These are phyloP conservation scores for Macrostomum lignano DNA, from an alignment of 1,140 invertebrate species.

Conservation along the genomic window DNA sequence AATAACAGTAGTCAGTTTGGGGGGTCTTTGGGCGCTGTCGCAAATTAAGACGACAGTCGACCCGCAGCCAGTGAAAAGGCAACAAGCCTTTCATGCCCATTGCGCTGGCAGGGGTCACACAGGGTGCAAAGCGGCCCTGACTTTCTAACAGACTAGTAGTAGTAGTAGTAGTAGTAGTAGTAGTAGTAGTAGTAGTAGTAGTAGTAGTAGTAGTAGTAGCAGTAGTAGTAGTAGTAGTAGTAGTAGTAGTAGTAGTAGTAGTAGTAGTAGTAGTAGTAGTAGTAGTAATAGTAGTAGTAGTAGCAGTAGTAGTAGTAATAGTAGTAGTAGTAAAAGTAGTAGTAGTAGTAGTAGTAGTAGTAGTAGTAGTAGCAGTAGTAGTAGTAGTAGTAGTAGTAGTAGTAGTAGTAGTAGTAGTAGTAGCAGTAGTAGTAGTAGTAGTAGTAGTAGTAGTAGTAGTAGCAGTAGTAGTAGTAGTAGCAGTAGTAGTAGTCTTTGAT, in stretches of 20 bases:
- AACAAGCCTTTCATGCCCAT: no score
- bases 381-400: constrained; percentile 2
- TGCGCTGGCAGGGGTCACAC: no score
- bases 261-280: constrained; percentile 4
- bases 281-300: constrained; percentile 4
- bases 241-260: constrained; percentile 5
- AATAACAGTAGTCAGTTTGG: no score
- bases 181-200: constrained; percentile 6
- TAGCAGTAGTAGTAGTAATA: constrained; percentile 4
- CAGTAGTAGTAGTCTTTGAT: no score
- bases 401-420: constrained; percentile 6
- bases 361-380: constrained; percentile 2
- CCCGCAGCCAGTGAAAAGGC: no score
- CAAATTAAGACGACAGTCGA: no score
- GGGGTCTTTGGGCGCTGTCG: no score
- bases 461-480: constrained; percentile 7
- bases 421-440: constrained; percentile 7
- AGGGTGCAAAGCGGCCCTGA: background rate
- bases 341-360: constrained; percentile 1
- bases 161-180: constrained; percentile 6
- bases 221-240: constrained; percentile 7
- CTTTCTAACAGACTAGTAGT: background rate
- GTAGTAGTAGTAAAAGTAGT: constrained; percentile 5
- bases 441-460: constrained; percentile 7
- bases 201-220: constrained; percentile 6